Evolutionary conservation across 2,888 invertebrate genomes (phyloP).

Genomic region (Pristionchus mayeri): DNA sequence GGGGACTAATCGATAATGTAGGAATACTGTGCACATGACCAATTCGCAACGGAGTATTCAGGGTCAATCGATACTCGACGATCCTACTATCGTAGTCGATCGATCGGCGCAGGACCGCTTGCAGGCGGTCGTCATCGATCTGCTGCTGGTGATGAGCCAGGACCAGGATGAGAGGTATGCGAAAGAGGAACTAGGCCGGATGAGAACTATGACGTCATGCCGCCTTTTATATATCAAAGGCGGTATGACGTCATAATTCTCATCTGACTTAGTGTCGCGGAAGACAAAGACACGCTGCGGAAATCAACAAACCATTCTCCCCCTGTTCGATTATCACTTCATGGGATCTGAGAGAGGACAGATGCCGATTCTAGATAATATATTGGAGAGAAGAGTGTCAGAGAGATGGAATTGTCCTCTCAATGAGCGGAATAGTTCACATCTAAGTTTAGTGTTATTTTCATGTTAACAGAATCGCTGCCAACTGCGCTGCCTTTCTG

Average conservation of each 20-base stretch:
- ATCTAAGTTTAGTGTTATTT: too few relatives aligned
- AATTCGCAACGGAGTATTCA: neutral
- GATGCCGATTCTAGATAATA: neutral
- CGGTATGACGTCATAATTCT: too few relatives aligned
- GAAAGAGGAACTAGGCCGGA: neutral
- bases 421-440: too few relatives aligned
- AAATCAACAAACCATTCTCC: too few relatives aligned
- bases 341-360: neutral
- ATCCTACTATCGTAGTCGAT: conserved; percentile 25
- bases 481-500: neutral
- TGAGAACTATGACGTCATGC: too few relatives aligned
- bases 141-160: conserved; percentile 33
- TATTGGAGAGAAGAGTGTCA: neutral
- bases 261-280: too few relatives aligned
- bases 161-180: conserved; percentile 37
- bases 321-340: too few relatives aligned
- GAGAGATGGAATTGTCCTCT: neutral
- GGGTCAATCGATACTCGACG: conserved; percentile 31
- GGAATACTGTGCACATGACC: neutral
- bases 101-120: conserved; percentile 5
- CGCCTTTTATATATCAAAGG: too few relatives aligned
- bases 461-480: neutral
- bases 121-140: conserved; percentile 16
- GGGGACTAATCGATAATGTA: conserved; percentile 41
- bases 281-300: too few relatives aligned